Evolutionary conservation across 2,797 vertebrate genomes (phyloP), one percentile per base, ranked within the genome.

Genomic region (Uromys caudimaculatus): DNA sequence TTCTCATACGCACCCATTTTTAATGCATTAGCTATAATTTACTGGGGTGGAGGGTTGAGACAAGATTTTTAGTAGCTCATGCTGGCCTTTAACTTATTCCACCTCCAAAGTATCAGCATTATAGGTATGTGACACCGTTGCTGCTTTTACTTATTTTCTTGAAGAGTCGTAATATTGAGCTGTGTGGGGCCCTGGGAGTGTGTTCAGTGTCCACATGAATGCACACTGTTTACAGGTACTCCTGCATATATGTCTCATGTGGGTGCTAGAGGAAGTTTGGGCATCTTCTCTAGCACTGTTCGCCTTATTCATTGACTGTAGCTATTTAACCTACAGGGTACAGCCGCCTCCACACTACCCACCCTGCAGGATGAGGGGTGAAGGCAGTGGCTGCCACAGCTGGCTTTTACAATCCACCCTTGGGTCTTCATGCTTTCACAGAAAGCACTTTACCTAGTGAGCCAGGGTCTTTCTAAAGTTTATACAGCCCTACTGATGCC

Each of bases 1-100:
- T 88, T 83, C 27, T 88, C 38, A 95, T 64, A 94, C 47, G 82
- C 64, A 92, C 75, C 29, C 87, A 96, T 85, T 95, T 89, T 94
- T 94, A 95, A 95, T 81, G n/a, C 35, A 95, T 41, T 47, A 24
- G 44, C 19, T 86, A 81, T 14, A 79, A 56, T 89, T 56, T 77
- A 2, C n/a, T 47, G 54, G 56, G 52, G 38, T 44, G 27, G 12
- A 41, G 23, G 6, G 35, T 19, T 86, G 44, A 71, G n/a, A 73
- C 16, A 73, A 54, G 52, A 56, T 41, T 41, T 32, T 41, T 23
- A 44, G 52, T 44, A 58, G 71, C 16, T 95, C 6, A 10, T 35
- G 56, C 87, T 60, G 73, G 87, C 87, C 69, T n/a, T 47, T 32
- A 24, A 60, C 13, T 50, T 50, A 19, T 32, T 89, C 87, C 4